These are phyloP conservation scores for Pimpla rufipes DNA, from an alignment of 2,888 invertebrate genomes.

Conservation along the genomic window DNA sequence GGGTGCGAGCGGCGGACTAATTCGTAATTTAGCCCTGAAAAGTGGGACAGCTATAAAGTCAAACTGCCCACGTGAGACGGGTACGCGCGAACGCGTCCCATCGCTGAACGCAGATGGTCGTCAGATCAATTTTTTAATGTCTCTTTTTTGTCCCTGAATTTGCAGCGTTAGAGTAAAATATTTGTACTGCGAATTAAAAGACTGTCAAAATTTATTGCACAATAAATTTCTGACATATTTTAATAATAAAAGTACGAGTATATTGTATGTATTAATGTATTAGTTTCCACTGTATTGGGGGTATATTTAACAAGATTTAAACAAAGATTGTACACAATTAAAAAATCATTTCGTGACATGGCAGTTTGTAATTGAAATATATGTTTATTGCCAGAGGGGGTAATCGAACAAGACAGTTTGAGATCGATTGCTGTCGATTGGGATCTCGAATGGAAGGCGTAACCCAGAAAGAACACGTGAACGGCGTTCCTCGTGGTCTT, in stretches of 20 bases:
- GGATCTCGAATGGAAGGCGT: not conserved
- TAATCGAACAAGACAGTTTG: slow-evolving; percentile 4
- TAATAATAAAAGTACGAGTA: no score
- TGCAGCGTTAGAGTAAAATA: not conserved
- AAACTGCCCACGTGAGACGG: slow-evolving; percentile 39
- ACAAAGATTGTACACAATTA: no score
- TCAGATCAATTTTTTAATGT: not conserved
- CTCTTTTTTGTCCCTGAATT: not conserved
- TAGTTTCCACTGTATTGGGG: no score
- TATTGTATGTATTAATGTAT: no score
- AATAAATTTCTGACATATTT: no score
- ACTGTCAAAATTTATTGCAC: not conserved
- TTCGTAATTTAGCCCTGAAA: slow-evolving; percentile 64
- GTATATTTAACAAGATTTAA: no score
- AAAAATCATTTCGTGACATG: no score
- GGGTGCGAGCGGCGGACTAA: slow-evolving; percentile 58
- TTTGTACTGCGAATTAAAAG: not conserved
- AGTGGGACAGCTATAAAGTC: slow-evolving; percentile 58
- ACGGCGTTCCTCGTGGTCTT: slow-evolving; percentile 5
- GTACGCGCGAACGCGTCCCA: slow-evolving; percentile 9
- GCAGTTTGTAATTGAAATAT: slow-evolving; percentile 4
- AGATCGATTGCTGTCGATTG: not conserved
- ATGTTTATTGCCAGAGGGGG: not conserved
- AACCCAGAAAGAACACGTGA: not conserved
- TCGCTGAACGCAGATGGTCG: not conserved